Evolutionary conservation across 2,113 vertebrate species (phyloP).

Genomic region (Mungos mungo): DNA sequence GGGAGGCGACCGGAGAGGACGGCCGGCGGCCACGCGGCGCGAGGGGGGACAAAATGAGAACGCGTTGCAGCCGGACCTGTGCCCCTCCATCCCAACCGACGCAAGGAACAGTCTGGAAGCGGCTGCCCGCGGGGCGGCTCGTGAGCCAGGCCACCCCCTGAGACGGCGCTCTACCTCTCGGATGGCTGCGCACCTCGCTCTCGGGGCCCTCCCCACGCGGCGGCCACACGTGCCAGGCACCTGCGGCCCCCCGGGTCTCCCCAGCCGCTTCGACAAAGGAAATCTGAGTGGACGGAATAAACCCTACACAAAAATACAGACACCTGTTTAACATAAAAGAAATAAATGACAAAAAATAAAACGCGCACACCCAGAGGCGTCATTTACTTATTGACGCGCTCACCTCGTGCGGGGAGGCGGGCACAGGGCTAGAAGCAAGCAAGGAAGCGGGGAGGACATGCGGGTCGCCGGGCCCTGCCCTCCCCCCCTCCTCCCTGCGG

Average conservation of each 20-base stretch:
- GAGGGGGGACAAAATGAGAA: background rate
- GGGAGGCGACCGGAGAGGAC: no score
- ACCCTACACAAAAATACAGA: background rate
- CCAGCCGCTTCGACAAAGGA: no score
- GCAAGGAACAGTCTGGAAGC: background rate
- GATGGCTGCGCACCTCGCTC: background rate
- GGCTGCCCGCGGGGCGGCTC: background rate
- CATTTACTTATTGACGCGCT: background rate
- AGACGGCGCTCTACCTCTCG: accelerated
- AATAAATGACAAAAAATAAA: background rate
- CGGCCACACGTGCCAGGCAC: accelerated
- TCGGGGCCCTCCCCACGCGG: no score
- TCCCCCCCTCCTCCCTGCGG: background rate
- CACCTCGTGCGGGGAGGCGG: background rate
- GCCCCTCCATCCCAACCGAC: background rate
- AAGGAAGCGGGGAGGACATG: accelerated
- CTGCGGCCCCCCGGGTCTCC: background rate
- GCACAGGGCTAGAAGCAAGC: background rate
- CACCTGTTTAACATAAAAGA: background rate
- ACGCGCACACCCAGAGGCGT: background rate
- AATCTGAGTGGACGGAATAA: background rate
- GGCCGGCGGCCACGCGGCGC: accelerated
- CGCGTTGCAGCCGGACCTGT: accelerated
- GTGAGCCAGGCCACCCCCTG: background rate
- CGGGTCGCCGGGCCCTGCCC: background rate